phyloP scores from a whole-genome alignment of 2,888 invertebrate species.

The Catocala fraxini region DNA sequence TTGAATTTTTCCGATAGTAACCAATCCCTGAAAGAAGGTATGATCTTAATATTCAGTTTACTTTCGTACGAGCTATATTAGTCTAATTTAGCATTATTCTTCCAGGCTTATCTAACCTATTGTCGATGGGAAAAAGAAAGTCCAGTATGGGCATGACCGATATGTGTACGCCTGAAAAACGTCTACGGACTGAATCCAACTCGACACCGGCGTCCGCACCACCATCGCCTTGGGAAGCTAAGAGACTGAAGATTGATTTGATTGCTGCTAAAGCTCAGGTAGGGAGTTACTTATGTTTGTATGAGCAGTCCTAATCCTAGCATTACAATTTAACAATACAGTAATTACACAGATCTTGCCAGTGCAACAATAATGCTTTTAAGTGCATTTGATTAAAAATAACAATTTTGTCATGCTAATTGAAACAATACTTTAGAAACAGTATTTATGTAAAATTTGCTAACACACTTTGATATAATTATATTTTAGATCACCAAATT shows the following conservation, averaged over 20 bases:
- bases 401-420: no score
- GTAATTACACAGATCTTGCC: no score
- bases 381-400: no score
- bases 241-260: constrained; percentile 89
- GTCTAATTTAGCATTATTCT: background rate
- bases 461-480: no score
- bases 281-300: no score
- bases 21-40: constrained; percentile 80
- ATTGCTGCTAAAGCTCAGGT: constrained; percentile 89
- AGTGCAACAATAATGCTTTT: no score
- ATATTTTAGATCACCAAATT: constrained; percentile 82
- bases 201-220: constrained; percentile 60
- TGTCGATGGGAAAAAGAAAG: constrained; percentile 77
- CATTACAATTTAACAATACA: no score
- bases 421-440: no score
- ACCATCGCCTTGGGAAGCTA: constrained; percentile 90
- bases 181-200: constrained; percentile 70
- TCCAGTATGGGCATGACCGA: constrained; percentile 66
- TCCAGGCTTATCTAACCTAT: constrained; percentile 71
- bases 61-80: background rate
- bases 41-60: background rate
- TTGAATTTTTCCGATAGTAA: constrained; percentile 83
- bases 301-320: no score
- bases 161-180: constrained; percentile 72
- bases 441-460: no score